A percentile compares a stretch with the other conserved stretches of the same genome.
phyloP scores from a whole-genome alignment of 2,888 invertebrate species.

The Drymonia ruficornis region DNA sequence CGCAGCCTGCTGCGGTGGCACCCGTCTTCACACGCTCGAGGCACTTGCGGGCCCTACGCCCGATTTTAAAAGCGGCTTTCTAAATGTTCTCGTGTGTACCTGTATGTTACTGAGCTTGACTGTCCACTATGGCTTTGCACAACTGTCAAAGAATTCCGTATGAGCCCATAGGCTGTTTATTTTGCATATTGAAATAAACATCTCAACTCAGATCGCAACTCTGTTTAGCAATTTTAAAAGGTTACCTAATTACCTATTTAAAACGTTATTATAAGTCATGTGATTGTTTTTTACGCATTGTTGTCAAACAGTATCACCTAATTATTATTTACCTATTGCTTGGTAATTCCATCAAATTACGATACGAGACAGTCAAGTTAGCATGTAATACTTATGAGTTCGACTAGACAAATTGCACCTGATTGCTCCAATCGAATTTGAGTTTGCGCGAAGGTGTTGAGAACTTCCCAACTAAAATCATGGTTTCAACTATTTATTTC shows the following conservation, averaged over 20 bases:
- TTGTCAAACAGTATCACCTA: too few relatives aligned
- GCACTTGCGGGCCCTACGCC: constrained; percentile 62
- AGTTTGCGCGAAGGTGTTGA: too few relatives aligned
- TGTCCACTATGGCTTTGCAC: constrained; percentile 2
- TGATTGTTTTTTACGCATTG: background rate
- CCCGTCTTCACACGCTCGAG: constrained; percentile 53
- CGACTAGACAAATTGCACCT: background rate
- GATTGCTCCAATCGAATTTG: too few relatives aligned
- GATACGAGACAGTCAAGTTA: too few relatives aligned
- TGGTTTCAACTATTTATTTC: too few relatives aligned
- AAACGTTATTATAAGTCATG: background rate
- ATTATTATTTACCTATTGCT: too few relatives aligned
- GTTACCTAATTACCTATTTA: background rate
- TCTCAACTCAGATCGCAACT: too few relatives aligned
- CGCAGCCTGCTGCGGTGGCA: constrained; percentile 49
- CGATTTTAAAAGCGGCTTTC: constrained; percentile 69
- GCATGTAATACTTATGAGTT: background rate
- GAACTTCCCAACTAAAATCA: too few relatives aligned
- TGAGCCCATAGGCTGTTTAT: background rate
- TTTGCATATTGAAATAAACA: background rate
- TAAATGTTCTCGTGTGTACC: constrained; percentile 57
- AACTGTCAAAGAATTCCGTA: background rate
- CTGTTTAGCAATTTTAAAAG: background rate
- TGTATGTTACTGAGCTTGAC: constrained; percentile 35
- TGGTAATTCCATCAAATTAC: too few relatives aligned